Conservation (phyloP, 30 jellyfish, hydroid and myxozoan genomes). For the Mastigias papua region DNA sequence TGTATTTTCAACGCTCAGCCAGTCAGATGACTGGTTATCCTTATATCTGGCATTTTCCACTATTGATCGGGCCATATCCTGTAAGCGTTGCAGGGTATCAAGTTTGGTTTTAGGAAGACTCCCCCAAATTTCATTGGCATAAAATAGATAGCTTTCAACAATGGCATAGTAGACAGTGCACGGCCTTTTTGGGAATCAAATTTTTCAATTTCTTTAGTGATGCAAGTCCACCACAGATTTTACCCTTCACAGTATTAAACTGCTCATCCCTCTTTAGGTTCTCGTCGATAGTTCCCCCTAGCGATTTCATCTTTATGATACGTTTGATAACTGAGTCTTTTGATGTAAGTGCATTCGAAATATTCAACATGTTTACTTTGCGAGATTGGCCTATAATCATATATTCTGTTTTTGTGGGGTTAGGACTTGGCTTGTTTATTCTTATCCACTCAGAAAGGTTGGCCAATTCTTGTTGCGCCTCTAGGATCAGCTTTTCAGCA, state of each 20-base stretch:
- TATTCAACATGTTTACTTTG: neutral
- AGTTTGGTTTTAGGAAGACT: too few relatives aligned
- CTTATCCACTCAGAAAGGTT: too few relatives aligned
- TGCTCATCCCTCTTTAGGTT: neutral
- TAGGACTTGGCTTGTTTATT: too few relatives aligned
- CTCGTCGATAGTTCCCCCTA: neutral
- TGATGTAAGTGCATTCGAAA: neutral
- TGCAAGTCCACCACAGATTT: neutral
- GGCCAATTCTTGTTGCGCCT: too few relatives aligned
- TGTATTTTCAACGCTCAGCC: too few relatives aligned
- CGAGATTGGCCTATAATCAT: neutral
- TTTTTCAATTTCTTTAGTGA: neutral
- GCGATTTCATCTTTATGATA: neutral
- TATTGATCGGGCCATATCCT: too few relatives aligned
- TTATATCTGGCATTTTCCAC: too few relatives aligned
- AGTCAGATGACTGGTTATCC: too few relatives aligned
- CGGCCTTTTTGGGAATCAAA: neutral
- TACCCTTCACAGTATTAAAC: neutral
- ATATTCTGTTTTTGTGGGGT: too few relatives aligned
- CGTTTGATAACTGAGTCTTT: neutral
- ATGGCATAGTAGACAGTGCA: constrained; percentile 5
- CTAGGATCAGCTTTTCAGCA: too few relatives aligned
- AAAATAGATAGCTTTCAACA: neutral
- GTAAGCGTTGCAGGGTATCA: too few relatives aligned
- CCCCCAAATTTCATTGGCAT: too few relatives aligned